Percentiles rank a stretch among this genome's conserved stretches.
phyloP scores from a whole-genome alignment of 2,113 vertebrate genomes.

The Plectropomus leopardus region DNA sequence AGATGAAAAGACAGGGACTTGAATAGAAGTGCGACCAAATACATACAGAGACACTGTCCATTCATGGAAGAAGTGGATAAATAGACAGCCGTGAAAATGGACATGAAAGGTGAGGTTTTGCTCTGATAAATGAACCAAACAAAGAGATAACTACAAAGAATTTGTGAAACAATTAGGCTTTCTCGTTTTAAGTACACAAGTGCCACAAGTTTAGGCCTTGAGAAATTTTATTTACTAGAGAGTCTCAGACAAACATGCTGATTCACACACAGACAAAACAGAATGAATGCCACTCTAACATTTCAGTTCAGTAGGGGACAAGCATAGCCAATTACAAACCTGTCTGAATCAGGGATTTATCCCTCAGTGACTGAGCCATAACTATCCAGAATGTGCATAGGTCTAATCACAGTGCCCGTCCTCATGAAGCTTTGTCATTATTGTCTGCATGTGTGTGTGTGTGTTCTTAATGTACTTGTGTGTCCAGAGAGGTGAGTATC shows the following conservation, averaged over 20 bases:
- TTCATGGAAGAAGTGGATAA: conserved; percentile 67
- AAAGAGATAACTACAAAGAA: conserved; percentile 56
- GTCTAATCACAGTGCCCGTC: conserved; percentile 9
- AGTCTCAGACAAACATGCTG: conserved; percentile 13
- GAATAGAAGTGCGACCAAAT: conserved; percentile 77
- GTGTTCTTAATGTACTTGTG: conserved; percentile 1
- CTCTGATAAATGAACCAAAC: conserved; percentile 64
- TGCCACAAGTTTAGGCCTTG: conserved; percentile 1
- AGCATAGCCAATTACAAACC: conserved; percentile 27
- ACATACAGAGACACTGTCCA: conserved; percentile 79
- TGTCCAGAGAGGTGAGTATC: conserved; percentile 74
- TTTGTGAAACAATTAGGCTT: conserved; percentile 51
- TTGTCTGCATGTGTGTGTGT: conserved; percentile 1
- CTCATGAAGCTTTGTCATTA: conserved; percentile 23
- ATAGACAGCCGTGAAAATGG: conserved; percentile 78
- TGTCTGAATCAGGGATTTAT: conserved; percentile 19
- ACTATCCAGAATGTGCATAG: conserved; percentile 9
- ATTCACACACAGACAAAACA: conserved; percentile 12
- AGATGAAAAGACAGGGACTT: conserved; percentile 71
- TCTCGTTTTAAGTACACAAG: conserved; percentile 29
- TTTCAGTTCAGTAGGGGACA: background rate
- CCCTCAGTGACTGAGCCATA: conserved; percentile 17
- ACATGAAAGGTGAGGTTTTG: conserved; percentile 71
- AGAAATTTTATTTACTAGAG: background rate
- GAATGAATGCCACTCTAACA: conserved; percentile 1